Evolutionary conservation across 2,888 invertebrate genomes (phyloP).

Genomic region (Rhopalosiphum nymphaeae): DNA sequence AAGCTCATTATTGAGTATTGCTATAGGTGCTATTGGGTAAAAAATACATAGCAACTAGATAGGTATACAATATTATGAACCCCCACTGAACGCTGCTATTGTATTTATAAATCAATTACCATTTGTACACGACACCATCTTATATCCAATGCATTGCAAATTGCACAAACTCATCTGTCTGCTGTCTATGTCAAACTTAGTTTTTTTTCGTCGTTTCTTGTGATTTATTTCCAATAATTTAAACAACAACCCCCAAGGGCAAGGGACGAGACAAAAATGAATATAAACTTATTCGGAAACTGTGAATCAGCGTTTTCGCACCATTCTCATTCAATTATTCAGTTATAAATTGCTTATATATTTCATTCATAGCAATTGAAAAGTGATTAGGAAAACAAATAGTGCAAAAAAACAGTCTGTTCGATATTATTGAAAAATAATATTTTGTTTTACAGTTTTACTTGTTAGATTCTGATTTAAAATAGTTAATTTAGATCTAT

Average conservation of each 20-base stretch:
- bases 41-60: not conserved
- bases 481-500: not conserved
- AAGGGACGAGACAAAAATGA: not conserved
- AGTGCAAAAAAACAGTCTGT: not conserved
- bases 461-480: not conserved
- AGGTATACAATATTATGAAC: not conserved
- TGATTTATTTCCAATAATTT: slow-evolving; percentile 51
- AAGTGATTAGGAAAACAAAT: slow-evolving; percentile 22
- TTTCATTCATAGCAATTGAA: slow-evolving; percentile 21
- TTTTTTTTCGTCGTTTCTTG: slow-evolving; percentile 3
- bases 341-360: slow-evolving; percentile 32
- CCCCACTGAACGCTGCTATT: not conserved
- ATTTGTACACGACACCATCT: slow-evolving; percentile 44
- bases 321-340: not conserved
- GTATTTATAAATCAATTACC: slow-evolving; percentile 38
- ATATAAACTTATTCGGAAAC: slow-evolving; percentile 22
- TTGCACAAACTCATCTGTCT: slow-evolving; percentile 41
- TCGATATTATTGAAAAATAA: not conserved
- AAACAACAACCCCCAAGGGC: not conserved
- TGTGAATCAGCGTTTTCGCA: slow-evolving; percentile 13
- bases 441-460: not conserved
- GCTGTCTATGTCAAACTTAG: slow-evolving; percentile 20
- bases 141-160: not conserved
- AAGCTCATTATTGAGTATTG: not conserved
- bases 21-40: not conserved